phyloP scores from a whole-genome alignment of 2,113 vertebrate species.

The Percopsis transmontana region DNA sequence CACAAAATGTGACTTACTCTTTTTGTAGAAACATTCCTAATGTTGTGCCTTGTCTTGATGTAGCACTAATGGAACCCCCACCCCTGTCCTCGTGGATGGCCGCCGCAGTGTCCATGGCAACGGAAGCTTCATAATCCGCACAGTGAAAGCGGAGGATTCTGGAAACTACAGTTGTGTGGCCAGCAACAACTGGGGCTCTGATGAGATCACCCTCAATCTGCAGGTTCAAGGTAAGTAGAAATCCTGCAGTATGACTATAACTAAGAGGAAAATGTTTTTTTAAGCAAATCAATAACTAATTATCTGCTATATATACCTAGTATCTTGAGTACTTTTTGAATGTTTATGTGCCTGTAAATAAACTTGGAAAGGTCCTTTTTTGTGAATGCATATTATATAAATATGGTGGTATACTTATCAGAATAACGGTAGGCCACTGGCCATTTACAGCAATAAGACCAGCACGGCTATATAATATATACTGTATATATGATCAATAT shows the following conservation, averaged over 20 bases:
- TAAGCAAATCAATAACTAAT: no score
- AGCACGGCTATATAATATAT: not conserved
- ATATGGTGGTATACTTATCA: no score
- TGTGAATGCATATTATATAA: no score
- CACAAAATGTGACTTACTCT: not conserved
- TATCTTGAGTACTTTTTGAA: no score
- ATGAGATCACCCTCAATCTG: constrained; percentile 94
- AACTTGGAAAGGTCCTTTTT: no score
- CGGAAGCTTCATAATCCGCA: constrained; percentile 95
- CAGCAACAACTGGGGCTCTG: constrained; percentile 97
- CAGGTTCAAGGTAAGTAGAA: constrained; percentile 91
- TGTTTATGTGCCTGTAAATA: no score
- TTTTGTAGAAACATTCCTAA: not conserved
- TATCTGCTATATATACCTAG: no score
- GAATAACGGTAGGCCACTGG: no score
- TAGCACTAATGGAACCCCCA: constrained; percentile 92
- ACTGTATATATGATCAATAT: not conserved
- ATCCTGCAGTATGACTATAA: not conserved
- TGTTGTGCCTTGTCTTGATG: constrained; percentile 5
- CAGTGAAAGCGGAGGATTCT: constrained; percentile 96
- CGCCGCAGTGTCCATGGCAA: constrained; percentile 92
- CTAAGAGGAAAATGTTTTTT: no score
- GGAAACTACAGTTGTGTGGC: constrained; percentile 96
- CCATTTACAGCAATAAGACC: not conserved
- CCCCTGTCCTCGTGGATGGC: constrained; percentile 91